Evolutionary conservation across 2,113 vertebrate genomes (phyloP), one percentile per base, ranked within the genome.

Genomic region (Tiliqua scincoides): DNA sequence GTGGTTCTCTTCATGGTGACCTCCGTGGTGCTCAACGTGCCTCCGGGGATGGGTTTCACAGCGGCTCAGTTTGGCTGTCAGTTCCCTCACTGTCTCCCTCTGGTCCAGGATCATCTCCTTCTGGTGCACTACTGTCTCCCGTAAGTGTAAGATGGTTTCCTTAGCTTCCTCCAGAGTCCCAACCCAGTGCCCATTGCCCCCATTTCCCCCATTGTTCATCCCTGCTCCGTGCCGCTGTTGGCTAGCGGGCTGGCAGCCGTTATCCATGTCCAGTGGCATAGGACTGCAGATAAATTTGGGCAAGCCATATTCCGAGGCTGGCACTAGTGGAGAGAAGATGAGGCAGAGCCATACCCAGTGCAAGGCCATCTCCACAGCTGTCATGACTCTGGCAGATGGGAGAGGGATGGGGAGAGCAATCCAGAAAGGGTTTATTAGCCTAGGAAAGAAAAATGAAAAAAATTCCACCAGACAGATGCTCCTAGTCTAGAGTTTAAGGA

Each of bases 81-180:
- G 92, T 90, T 98, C 97, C 48, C 97, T 87, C 12, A 97, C 97
- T 67, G 96, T 96, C 92, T 97, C 97, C 79, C 97, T 94, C 92
- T 97, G 97, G 88, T 97, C 96, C 89, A 98, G 88, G 79, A 97
- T 97, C 72, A 96, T 97, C 93, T 98, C 97, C 32, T 97, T 97
- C 94, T 98, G 97, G 61, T 96, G 96, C 18, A 98, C 95, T 2
- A 97, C 93, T 80, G 95, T 97, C 92, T 98, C 97, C 67, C 97
- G 95, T 17, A 98, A 95, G 89, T 97, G 96, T 59, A 97, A 92
- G 89, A 97, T 97, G 61, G 96, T 97, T 67, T 95, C 91, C 88
- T 97, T 97, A 79, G 97, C 96, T 84, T 98, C 97, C 21, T 97
- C 97, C 2, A 95, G 95, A n/a, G 95, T 93, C 30, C 96, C 96